Conservation (phyloP, 2,888 invertebrate species). For the Abscondita cerata region DNA sequence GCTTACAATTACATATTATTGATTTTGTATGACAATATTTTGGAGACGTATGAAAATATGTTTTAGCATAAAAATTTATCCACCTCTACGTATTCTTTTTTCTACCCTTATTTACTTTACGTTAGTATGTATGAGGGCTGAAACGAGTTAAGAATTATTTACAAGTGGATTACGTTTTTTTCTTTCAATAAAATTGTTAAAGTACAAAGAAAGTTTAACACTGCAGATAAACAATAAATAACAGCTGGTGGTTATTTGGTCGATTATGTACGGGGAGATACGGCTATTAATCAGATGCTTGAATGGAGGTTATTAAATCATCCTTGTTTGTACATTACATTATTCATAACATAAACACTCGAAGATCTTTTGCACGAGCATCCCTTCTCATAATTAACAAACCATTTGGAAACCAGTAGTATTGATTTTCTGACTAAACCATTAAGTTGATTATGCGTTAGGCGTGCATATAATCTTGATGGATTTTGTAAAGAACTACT, state of each 20-base stretch:
- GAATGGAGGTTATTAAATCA: slow-evolving; percentile 11
- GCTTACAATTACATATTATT: too few relatives aligned
- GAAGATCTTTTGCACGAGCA: slow-evolving; percentile 8
- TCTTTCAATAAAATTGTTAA: too few relatives aligned
- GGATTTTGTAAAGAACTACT: too few relatives aligned
- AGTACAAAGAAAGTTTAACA: background rate
- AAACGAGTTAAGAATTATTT: too few relatives aligned
- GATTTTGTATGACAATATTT: too few relatives aligned
- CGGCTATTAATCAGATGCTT: slow-evolving; percentile 10
- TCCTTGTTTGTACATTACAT: slow-evolving; percentile 10
- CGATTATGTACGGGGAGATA: slow-evolving; percentile 10
- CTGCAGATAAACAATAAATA: slow-evolving; percentile 10
- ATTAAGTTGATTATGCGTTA: slow-evolving; percentile 1
- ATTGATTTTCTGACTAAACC: slow-evolving; percentile 10
- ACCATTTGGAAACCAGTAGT: slow-evolving; percentile 6
- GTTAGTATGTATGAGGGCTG: slow-evolving; percentile 4
- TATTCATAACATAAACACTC: slow-evolving; percentile 13
- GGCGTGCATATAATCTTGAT: too few relatives aligned
- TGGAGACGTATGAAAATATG: too few relatives aligned
- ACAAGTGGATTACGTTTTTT: too few relatives aligned
- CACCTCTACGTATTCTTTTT: too few relatives aligned
- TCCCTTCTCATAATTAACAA: slow-evolving; percentile 11
- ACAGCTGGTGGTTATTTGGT: slow-evolving; percentile 11
- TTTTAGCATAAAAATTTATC: too few relatives aligned
- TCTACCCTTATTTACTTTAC: background rate